Base-by-base conservation (phyloP, 2,113 vertebrate genomes). In the Hypocryptadius cinnamomeus region DNA sequence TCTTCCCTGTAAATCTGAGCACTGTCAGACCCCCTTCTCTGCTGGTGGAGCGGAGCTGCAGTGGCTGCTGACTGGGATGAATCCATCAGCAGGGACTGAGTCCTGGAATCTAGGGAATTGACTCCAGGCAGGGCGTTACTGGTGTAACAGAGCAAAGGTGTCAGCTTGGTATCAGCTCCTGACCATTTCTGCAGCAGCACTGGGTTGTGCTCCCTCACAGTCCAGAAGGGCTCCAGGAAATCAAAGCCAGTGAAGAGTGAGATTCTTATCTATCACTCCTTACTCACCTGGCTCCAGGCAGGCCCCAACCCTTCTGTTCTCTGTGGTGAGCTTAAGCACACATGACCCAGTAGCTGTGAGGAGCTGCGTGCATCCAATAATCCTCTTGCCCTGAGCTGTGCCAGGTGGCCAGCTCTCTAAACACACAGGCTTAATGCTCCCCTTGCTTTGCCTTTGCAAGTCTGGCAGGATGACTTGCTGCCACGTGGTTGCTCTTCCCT, bases 41-140 rank as follows among this genome's bases (percentile, higher is more conserved):
- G 3, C 13, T 12, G 23, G 28, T 37, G 35, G 25, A 68, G 65
- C 0, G 0, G 39, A 64, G 47, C 47, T 48, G 45, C 0, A 1
- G 44, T 1, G 5, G 53, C 54, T 72, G 39, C 35, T 1, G 7
- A 50, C 39, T 31, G 48, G 40, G 63, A 65, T 0, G 0, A 42
- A 65, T 51, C 48, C 45, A 56, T 37, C 31, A 40, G 47, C 3
- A 7, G 39, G 13, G 19, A 4, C 5, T 0, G 2, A 85, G 35
- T 39, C 30, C 24, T 82, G 54, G 14, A 63, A 81, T 40, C 5
- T 2, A 6, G 56, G 40, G 63, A 85, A 69, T 65, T 27, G 4
- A 37, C 35, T 33, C 5, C 0, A 23, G 59, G 54, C 37, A 77
- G 70, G 3, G 70, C 33, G 25, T 64, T 51, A 78, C 25, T 39